Evolutionary conservation across 2,113 vertebrate genomes (phyloP), one percentile per base, ranked within the genome.

Genomic region (Fregata magnificens): DNA sequence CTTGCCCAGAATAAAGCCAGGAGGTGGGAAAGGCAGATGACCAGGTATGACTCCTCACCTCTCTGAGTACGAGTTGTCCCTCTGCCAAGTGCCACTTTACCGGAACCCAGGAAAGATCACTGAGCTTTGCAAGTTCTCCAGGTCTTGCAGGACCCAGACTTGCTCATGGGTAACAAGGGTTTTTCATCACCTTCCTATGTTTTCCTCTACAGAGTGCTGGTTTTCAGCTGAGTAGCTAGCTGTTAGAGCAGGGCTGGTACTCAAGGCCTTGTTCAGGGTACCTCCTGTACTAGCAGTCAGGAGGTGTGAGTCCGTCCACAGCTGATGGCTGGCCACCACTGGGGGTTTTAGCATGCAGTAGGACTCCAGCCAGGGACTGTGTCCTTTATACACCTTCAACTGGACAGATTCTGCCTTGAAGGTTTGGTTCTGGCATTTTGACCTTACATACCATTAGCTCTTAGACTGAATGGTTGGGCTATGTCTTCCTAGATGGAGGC

Each of bases 311-410:
- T 47, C 61, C 28, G 14, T 8, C 18, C 15, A 25, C 1, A 10
- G 11, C 22, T 79, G 20, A 47, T 1, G 2, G 36, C 26, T 44
- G 44, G 11, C 24, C 18, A n/a, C 36, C 6, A 4, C 24, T 34
- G 49, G 7, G 20, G 17, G 14, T 21, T 86, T 79, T n/a, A 58
- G 26, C 32, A 36, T 0, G 0, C 17, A 25, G 11, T 13, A 24
- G 18, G 10, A 11, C n/a, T 79, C 11, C 49, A 85, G 7, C 10
- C 69, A 14, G 53, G 34, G 14, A 6, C 78, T 19, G 15, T 53
- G 24, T 47, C 63, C 44, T 47, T 70, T 25, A 6, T 18, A 28
- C 2, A 45, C 17, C 49, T 73, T 65, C 52, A 56, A 13, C 20
- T 67, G 56, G 47, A 20, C 36, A 66, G 28, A 20, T 16, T 70